Evolutionary conservation across 2,113 vertebrate genomes (phyloP), one percentile per base, ranked within the genome.

Genomic region (Suricata suricatta): DNA sequence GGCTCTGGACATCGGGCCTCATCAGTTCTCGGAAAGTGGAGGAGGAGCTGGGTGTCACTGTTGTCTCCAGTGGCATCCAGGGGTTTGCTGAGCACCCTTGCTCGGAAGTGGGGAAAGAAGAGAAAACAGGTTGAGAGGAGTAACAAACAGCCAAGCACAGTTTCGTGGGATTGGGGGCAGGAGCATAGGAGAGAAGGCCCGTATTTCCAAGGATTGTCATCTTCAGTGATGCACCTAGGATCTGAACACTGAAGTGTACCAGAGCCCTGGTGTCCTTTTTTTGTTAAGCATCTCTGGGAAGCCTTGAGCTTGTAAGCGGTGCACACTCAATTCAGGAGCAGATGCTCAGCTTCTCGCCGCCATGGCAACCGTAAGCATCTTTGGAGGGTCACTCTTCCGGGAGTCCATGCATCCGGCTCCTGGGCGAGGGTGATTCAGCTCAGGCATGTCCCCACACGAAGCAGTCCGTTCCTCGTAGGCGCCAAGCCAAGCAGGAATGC

Each of bases 401-500:
- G 12, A 44, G 23, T 52, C 52, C 16, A 1, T 25, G 31, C 5
- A 5, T 63, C 2, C 0, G 31, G 31, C 35, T 52, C 80, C 19
- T 25, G 38, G 69, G 47, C 33, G 9, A 25, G 29, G 38, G 25
- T 25, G 2, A 0, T 1, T 31, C 13, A 2, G 10, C 80, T 41
- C 21, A 19, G 57, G 21, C 21, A 2, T 0, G 7, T 1, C 35
- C 7, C n/a, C 16, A 0, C 10, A 10, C 0, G 5, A 25, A 3
- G 2, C 10, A 2, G n/a, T 25, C 38, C 54, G 9, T 21, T 31
- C 41, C 21, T 3, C 35, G 17, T 25, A 15, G 7, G 13, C 0
- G 29, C 41, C 3, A 41, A 23, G 21, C 25, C 47, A 19, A 31
- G 3, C 27, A 35, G n/a, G 12, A 4, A 41, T 29, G 54, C 57